These are phyloP conservation scores for Cuniculus paca DNA, from an alignment of 2,797 vertebrate species.

Conservation along the genomic window DNA sequence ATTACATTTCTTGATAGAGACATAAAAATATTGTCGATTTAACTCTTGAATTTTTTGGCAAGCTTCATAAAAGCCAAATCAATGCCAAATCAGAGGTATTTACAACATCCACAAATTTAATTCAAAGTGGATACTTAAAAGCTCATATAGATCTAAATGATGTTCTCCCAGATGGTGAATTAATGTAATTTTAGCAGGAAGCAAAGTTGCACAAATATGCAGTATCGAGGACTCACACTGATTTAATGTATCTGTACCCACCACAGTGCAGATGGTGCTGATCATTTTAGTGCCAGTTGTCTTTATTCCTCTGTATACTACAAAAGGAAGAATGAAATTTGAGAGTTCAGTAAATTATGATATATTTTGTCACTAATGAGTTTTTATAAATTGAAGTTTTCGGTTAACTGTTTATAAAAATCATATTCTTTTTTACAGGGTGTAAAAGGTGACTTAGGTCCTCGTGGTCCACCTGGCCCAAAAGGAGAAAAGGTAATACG, in stretches of 20 bases:
- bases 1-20: conserved; percentile 85
- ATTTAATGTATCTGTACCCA: conserved; percentile 88
- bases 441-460: conserved; percentile 93
- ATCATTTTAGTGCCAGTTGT: conserved; percentile 87
- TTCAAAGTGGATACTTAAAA: conserved; percentile 91
- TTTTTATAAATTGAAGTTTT: conserved; percentile 60
- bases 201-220: conserved; percentile 90
- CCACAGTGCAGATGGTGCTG: conserved; percentile 89
- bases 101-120: conserved; percentile 91
- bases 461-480: conserved; percentile 90
- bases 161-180: conserved; percentile 92
- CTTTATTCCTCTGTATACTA: conserved; percentile 85
- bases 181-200: conserved; percentile 92
- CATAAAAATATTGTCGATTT: conserved; percentile 87
- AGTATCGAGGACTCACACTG: conserved; percentile 88
- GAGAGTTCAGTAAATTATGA: conserved; percentile 73
- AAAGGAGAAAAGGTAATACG: conserved; percentile 94
- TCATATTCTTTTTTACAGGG: conserved; percentile 90
- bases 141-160: conserved; percentile 89
- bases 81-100: conserved; percentile 91
- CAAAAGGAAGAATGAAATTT: conserved; percentile 84
- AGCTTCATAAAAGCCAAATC: conserved; percentile 89
- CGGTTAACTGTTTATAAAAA: conserved; percentile 52
- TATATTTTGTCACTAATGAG: conserved; percentile 64
- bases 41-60: conserved; percentile 88